Conservation (phyloP, 2,888 invertebrate genomes). For the Buathra laborator region DNA sequence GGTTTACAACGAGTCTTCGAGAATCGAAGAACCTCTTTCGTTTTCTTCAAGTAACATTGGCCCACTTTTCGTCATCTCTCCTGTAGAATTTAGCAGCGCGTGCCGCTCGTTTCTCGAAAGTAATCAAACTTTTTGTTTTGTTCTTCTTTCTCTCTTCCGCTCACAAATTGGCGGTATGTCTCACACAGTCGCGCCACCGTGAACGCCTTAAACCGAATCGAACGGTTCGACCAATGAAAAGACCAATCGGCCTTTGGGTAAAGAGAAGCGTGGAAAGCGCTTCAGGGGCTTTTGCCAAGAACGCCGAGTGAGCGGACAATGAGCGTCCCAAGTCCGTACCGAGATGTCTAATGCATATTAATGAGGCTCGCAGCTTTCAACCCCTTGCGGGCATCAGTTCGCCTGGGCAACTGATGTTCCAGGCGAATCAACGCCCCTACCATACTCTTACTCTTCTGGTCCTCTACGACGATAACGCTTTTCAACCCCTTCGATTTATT, state of each 20-base stretch:
- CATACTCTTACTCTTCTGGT: constrained; percentile 29
- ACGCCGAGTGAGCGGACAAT: constrained; percentile 72
- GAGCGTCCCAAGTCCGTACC: constrained; percentile 77
- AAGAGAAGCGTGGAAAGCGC: constrained; percentile 23
- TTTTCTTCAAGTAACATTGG: constrained; percentile 62
- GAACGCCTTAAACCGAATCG: constrained; percentile 74
- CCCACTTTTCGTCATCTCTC: constrained; percentile 62
- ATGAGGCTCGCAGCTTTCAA: constrained; percentile 75
- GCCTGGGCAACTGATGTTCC: constrained; percentile 38
- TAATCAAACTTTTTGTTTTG: constrained; percentile 72
- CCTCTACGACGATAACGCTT: constrained; percentile 38
- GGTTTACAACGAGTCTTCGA: not conserved
- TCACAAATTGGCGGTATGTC: constrained; percentile 69
- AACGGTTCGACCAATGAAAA: constrained; percentile 72
- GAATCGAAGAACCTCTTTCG: constrained; percentile 1
- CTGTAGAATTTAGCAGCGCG: constrained; percentile 19
- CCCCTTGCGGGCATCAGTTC: constrained; percentile 54
- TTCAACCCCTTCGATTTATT: constrained; percentile 46
- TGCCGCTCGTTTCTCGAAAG: constrained; percentile 55
- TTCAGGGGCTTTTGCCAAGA: constrained; percentile 71
- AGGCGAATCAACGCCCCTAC: constrained; percentile 31
- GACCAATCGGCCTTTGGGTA: constrained; percentile 73
- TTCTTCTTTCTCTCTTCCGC: constrained; percentile 40
- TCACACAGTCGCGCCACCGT: constrained; percentile 27
- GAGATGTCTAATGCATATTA: constrained; percentile 81